These are phyloP conservation scores for Scrobipalpa costella DNA, from an alignment of 2,888 invertebrate species.

Conservation along the genomic window DNA sequence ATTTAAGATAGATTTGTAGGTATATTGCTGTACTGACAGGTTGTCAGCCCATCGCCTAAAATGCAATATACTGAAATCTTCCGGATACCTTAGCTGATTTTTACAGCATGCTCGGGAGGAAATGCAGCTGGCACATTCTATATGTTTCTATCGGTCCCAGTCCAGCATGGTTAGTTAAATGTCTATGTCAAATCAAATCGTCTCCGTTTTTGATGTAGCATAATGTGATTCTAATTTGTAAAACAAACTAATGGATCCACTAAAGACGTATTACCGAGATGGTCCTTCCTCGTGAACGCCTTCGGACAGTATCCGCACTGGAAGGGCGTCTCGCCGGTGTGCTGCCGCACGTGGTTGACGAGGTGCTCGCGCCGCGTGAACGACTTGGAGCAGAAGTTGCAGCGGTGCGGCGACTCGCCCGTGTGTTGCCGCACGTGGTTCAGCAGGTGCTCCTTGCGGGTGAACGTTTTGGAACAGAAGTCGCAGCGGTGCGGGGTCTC, in stretches of 20 bases:
- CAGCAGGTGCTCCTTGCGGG: constrained; percentile 87
- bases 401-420: constrained; percentile 91
- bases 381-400: constrained; percentile 92
- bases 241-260: background rate
- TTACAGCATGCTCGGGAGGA: too few relatives aligned
- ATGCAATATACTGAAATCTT: too few relatives aligned
- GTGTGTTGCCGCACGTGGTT: constrained; percentile 90
- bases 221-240: too few relatives aligned
- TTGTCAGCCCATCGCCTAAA: too few relatives aligned
- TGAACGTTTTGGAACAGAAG: constrained; percentile 90
- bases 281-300: constrained; percentile 92
- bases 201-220: too few relatives aligned
- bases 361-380: constrained; percentile 93
- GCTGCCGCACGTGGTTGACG: constrained; percentile 91
- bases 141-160: too few relatives aligned
- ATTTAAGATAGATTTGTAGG: too few relatives aligned
- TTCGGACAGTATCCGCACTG: constrained; percentile 92
- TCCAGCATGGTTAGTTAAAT: too few relatives aligned
- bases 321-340: constrained; percentile 88
- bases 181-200: too few relatives aligned
- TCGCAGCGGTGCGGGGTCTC: constrained; percentile 90
- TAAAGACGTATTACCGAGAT: constrained; percentile 74
- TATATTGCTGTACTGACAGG: too few relatives aligned
- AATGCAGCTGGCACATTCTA: too few relatives aligned
- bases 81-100: too few relatives aligned